Evolutionary conservation across 2,797 vertebrate genomes (phyloP), one percentile per base, ranked within the genome.

Genomic region (Garrulus glandarius): DNA sequence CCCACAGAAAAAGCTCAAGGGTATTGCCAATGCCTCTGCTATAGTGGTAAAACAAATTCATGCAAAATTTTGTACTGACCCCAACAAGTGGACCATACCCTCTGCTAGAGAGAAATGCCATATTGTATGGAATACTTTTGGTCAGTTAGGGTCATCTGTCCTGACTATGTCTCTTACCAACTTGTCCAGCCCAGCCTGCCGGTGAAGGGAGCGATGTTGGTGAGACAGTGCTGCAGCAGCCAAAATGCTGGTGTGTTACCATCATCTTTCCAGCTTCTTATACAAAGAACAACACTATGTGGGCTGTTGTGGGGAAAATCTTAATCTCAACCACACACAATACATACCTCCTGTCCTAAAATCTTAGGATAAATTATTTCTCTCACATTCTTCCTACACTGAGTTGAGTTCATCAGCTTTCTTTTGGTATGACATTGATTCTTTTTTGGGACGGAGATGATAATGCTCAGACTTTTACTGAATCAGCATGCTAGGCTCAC

Each of bases 81-180:
- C 17, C 11, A 50, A 30, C 8, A 36, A 70, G 17, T 11, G 6
- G 17, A 43, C 26, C 7, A 29, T 34, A 11, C 7, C 13, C 1
- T 87, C 22, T 70, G 41, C 26, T 41, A 30, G 0, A 3, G 20
- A 59, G 22, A 47, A 43, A 71, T 32, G 15, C 6, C 5, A 23
- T 5, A 13, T 9, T 13, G 13, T 32, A 39, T 32, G 5, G 39
- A 53, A 36, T 53, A 32, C 11, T 71, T 59, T 65, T 36, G 21
- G 11, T 24, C 39, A 63, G 24, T n/a, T 30, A 22, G n/a, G 44
- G 23, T 18, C 19, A 53, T 14, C 32, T 53, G 19, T 47, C 12
- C 14, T 41, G 19, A 41, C 6, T 16, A 12, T 23, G 13, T 65
- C 1, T 0, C 29, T 24, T 20, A 15, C 5, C 24, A 55, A 5